Evolutionary conservation across 2,888 invertebrate genomes (phyloP).

Genomic region (Oxystoma pomonae): DNA sequence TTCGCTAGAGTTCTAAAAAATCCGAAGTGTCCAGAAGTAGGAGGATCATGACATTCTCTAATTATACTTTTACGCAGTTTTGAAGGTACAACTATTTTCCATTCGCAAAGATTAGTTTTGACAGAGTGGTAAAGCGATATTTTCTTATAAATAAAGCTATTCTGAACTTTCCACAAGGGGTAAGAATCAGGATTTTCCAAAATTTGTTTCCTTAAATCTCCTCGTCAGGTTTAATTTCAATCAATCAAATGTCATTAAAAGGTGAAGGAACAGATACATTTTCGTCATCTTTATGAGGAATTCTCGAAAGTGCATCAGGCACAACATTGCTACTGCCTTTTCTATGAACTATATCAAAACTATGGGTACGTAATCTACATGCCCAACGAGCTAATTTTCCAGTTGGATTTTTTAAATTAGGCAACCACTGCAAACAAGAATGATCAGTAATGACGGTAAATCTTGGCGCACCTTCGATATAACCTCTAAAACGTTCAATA

Average conservation of each 20-base stretch:
- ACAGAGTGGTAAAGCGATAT: neutral
- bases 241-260: neutral
- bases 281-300: neutral
- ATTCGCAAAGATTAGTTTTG: neutral
- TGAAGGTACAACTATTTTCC: neutral
- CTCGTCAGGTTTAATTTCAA: too few relatives aligned
- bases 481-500: slow-evolving; percentile 26
- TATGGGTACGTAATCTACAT: slow-evolving; percentile 21
- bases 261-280: neutral
- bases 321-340: slow-evolving; percentile 24
- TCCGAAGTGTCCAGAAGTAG: slow-evolving; percentile 4
- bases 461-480: slow-evolving; percentile 24
- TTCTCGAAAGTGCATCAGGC: slow-evolving; percentile 21
- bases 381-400: slow-evolving; percentile 29
- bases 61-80: neutral
- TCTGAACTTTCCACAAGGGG: too few relatives aligned
- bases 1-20: slow-evolving; percentile 4
- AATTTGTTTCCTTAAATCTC: neutral
- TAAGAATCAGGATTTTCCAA: too few relatives aligned
- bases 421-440: slow-evolving; percentile 25
- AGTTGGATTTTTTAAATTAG: slow-evolving; percentile 24
- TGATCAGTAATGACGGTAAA: slow-evolving; percentile 33
- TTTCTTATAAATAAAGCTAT: neutral
- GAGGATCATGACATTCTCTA: slow-evolving; percentile 1
- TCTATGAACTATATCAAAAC: slow-evolving; percentile 24